These are phyloP conservation scores for Drosophila setosimentum DNA, from an alignment of 2,888 invertebrate genomes.

Conservation along the genomic window DNA sequence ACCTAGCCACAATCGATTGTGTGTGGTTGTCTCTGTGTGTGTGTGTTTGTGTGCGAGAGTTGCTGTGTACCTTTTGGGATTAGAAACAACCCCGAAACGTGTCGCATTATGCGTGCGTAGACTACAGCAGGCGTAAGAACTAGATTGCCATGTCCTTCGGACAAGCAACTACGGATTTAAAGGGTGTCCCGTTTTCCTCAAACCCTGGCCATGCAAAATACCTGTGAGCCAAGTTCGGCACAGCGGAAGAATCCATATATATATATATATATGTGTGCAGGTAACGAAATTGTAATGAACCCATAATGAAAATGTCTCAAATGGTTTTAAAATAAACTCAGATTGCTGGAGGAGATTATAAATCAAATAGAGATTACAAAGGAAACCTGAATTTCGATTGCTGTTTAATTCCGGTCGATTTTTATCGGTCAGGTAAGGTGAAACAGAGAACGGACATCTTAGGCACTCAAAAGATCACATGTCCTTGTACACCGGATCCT, in stretches of 20 bases:
- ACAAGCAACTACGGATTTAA: conserved; percentile 41
- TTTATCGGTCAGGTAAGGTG: background rate
- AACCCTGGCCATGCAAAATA: conserved; percentile 42
- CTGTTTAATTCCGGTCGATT: background rate
- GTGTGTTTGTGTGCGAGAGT: background rate
- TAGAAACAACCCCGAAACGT: conserved; percentile 75
- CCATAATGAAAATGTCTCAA: conserved; percentile 25
- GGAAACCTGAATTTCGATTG: background rate
- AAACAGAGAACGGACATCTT: no score
- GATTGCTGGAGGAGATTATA: conserved; percentile 5
- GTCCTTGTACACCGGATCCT: background rate
- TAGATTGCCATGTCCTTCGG: conserved; percentile 38
- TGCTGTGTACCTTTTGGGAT: conserved; percentile 61
- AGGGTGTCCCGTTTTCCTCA: conserved; percentile 12
- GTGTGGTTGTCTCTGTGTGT: background rate
- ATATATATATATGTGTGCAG: conserved; percentile 1
- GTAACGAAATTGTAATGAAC: conserved; percentile 13
- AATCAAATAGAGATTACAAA: background rate
- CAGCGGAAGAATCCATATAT: conserved; percentile 21
- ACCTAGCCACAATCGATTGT: conserved; percentile 16
- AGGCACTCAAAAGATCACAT: background rate
- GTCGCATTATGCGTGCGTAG: conserved; percentile 66
- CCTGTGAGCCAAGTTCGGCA: conserved; percentile 36
- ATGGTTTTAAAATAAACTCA: conserved; percentile 8
- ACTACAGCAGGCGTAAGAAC: conserved; percentile 30